Base-by-base conservation (phyloP, 1,140 invertebrate genomes). In the Drosophila suzukii region DNA sequence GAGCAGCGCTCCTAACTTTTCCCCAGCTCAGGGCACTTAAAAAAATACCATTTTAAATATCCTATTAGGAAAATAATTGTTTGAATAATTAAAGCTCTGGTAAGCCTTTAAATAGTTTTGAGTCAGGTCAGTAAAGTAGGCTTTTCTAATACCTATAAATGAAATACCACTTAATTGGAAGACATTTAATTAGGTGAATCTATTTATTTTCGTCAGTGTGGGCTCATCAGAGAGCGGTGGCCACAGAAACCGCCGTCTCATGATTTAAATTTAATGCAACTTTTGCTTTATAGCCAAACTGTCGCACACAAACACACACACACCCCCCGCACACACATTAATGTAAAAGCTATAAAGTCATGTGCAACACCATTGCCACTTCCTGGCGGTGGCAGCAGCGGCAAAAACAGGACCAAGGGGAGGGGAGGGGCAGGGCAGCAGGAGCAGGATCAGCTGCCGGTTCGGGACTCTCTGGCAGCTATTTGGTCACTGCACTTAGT, bases 401-500 rank as follows among this genome's bases (percentile, higher is more conserved):
- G 54, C 75, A 39, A 46, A 46, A 46, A 20, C 43, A 46, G 43
- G 10, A 24, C 15, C 43, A 49, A 57, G 32, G 36, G 50, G 58
- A 24, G 51, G 8, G 17, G 53, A 70, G 66, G 41, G 65, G 49
- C 50, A 15, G 59, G 17, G 17, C 5, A 57, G 62, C 44, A 44
- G 41, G 11, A 68, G 62, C 34, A 58, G 62, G 36, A 60, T 54
- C 50, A 49, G 56, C 57, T 53, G 61, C 50, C 27, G 41, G 53
- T 34, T 76, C 49, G 41, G 65, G 60, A 76, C 66, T 81, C 67
- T 68, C 71, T 74, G 68, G 75, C 68, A 78, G 77, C 78, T 75
- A 67, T 81, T 86, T 86, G 82, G 83, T 86, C 83, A 86, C 82
- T 86, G 82, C 83, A 86, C 83, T 86, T 86, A 86, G 82, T 73